Percentiles rank a stretch among this genome's conserved stretches.
These are phyloP conservation scores for Alcedo quadribrachys DNA, from an alignment of 2,797 vertebrate genomes.

Conservation along the genomic window DNA sequence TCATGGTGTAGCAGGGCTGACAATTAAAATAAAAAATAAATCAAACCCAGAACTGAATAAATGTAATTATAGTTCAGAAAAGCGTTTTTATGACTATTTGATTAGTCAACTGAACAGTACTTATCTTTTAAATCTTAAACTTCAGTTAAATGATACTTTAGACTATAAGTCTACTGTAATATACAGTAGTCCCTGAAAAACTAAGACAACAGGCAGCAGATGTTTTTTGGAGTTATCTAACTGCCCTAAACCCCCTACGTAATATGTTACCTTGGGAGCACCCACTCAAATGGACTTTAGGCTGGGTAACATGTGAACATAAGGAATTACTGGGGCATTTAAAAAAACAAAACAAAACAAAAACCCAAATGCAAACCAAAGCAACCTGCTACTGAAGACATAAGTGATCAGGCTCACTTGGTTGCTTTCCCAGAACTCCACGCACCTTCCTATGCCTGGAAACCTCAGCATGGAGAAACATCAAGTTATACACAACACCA, in stretches of 20 bases:
- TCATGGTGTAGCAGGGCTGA: conserved; percentile 79
- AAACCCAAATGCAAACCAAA: neutral
- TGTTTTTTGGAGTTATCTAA: neutral
- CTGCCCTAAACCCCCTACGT: neutral
- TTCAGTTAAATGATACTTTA: conserved; percentile 54
- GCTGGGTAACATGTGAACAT: neutral
- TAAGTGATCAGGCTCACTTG: fast-evolving
- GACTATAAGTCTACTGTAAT: neutral
- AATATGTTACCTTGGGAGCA: neutral
- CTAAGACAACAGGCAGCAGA: neutral
- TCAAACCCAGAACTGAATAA: conserved; percentile 79
- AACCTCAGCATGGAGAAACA: neutral
- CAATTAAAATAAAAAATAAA: conserved; percentile 87
- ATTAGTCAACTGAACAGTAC: conserved; percentile 78
- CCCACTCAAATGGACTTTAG: neutral
- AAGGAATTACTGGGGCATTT: neutral
- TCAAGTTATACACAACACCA: neutral
- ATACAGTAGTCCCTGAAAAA: neutral
- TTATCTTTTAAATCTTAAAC: conserved; percentile 73
- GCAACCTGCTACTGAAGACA: neutral
- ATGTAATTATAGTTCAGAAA: conserved; percentile 81
- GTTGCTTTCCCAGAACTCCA: neutral
- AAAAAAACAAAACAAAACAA: neutral
- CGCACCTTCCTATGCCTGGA: neutral
- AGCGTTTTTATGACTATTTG: conserved; percentile 84